phyloP scores from a whole-genome alignment of 2,113 vertebrate genomes.

The Echinops telfairi region DNA sequence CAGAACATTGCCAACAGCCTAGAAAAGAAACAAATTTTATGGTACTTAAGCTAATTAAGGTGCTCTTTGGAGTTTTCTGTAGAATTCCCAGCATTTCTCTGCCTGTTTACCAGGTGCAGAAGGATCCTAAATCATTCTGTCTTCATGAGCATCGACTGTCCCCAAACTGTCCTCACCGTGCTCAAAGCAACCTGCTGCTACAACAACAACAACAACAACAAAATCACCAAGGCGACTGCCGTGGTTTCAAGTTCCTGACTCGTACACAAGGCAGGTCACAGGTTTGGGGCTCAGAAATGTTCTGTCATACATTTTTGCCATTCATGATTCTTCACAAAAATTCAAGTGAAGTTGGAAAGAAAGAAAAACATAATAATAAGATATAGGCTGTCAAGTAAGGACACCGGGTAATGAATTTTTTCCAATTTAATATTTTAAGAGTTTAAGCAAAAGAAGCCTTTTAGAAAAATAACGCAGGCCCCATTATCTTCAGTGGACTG shows the following conservation, averaged over 20 bases:
- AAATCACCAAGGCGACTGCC: not conserved
- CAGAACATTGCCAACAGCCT: not conserved
- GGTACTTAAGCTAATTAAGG: not conserved
- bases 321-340: not conserved
- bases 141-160: not conserved
- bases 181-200: not conserved
- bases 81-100: not conserved
- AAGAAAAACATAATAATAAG: not conserved
- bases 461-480: conserved; percentile 13
- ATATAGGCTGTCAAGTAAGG: too few relatives aligned
- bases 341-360: conserved; percentile 37
- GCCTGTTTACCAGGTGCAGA: not conserved
- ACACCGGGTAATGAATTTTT: too few relatives aligned
- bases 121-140: conserved; percentile 5
- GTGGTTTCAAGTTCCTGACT: conserved; percentile 12
- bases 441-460: conserved; percentile 9
- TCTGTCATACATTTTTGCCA: not conserved
- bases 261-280: not conserved
- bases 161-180: not conserved
- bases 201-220: not conserved
- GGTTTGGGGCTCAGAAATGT: conserved; percentile 1
- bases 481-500: not conserved
- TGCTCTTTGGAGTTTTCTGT: not conserved
- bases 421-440: not conserved
- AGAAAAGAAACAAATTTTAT: not conserved